Evolutionary conservation across 2,113 vertebrate genomes (phyloP), one percentile per base, ranked within the genome.

Genomic region (Meleagris gallopavo): DNA sequence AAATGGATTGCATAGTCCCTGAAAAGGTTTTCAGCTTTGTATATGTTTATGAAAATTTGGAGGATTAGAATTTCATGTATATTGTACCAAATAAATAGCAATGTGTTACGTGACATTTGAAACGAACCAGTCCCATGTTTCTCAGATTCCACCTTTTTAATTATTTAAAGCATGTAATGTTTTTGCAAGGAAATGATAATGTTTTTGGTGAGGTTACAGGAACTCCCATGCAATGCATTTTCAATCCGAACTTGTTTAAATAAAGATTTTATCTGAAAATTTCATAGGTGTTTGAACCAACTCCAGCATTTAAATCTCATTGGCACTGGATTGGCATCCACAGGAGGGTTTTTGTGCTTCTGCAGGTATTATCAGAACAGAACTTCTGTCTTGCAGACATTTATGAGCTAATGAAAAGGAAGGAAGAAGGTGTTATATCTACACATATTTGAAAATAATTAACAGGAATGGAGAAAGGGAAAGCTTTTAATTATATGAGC

Each of bases 301-400:
- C 60, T 92, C 94, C 94, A 95, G 85, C 79, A 92, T 93, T 96
- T 94, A 91, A 95, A 88, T 91, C 73, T 94, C 79, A 57, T 50
- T 91, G 93, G 79, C 65, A 84, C 41, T 74, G 72, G 38, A 45
- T 43, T 95, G 96, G 93, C 92, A 95, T 69, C 66, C 48, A 87
- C 38, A 57, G 62, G 76, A 94, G 83, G 19, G 50, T 62, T 78
- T 86, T 83, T 94, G 76, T 97, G 54, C 72, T 93, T 94, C 79
- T 93, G 89, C 91, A 95, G 95, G 95, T 96, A 95, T 94, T 95
- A 95, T 95, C 92, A 95, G 94, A 93, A 80, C 74, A 94, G 71
- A 94, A 97, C 93, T 95, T 96, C 87, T 94, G 85, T 92, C 83
- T 89, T 94, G 55, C 54, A 92, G 84, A 94, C 70, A 69, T 90